Percentiles rank a stretch among this genome's conserved stretches.
Evolutionary conservation across 1,140 invertebrate genomes (phyloP).

Genomic region (Triops cancriformis): DNA sequence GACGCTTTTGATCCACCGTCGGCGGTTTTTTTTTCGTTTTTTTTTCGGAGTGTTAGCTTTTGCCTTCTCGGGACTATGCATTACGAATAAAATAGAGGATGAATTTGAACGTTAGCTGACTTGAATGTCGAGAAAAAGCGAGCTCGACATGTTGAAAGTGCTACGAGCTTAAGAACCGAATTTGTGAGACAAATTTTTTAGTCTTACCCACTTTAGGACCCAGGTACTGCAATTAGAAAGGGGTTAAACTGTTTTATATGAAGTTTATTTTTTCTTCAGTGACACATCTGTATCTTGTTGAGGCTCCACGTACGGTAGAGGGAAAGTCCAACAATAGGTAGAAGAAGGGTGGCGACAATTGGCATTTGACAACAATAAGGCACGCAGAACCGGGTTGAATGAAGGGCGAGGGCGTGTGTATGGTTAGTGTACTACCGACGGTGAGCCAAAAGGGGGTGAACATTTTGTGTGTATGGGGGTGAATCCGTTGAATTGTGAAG

Average conservation of each 20-base stretch:
- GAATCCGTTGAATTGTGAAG: neutral
- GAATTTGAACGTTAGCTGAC: neutral
- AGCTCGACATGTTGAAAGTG: neutral
- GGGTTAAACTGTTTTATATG: neutral
- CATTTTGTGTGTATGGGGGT: neutral
- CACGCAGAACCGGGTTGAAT: neutral
- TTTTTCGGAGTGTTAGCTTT: too few species aligned
- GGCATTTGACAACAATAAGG: slow-evolving; percentile 13
- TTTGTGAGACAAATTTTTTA: neutral
- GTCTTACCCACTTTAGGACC: neutral
- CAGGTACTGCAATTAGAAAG: neutral
- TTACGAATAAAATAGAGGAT: neutral
- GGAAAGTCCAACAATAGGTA: neutral
- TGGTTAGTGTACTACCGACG: neutral
- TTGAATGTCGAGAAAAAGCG: neutral
- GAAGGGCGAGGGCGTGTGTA: neutral
- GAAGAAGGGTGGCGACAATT: neutral
- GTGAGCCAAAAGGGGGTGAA: neutral
- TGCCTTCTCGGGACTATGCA: too few species aligned
- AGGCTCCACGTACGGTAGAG: neutral
- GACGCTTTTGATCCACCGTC: too few species aligned
- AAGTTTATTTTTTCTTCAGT: neutral
- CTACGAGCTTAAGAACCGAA: neutral
- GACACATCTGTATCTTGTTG: slow-evolving; percentile 6
- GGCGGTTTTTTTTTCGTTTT: too few species aligned